A percentile compares a stretch with the other conserved stretches of the same genome.
Conservation (phyloP, 2,888 invertebrate genomes). For the Lamellibrachia columna region DNA sequence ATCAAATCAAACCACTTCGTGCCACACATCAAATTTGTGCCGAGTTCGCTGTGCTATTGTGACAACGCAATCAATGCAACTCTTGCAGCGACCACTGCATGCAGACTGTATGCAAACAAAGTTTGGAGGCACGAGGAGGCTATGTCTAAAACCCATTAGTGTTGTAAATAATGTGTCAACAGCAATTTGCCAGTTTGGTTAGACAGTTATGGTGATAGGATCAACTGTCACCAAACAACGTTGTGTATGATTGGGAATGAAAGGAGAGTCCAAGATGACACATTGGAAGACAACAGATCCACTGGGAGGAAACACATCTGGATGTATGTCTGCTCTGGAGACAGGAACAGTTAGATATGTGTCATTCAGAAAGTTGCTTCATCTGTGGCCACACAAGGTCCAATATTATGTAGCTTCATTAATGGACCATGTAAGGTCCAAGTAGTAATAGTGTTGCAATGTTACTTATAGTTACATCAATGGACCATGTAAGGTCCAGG, state of each 20-base stretch:
- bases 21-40: neutral
- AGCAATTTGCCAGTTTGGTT: conserved; percentile 16
- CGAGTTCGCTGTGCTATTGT: neutral
- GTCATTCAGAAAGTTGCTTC: too few species aligned
- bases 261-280: neutral
- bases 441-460: too few species aligned
- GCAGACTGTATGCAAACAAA: neutral
- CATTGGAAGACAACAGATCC: neutral
- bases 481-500: too few species aligned
- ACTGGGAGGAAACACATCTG: too few species aligned
- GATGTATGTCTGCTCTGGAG: too few species aligned
- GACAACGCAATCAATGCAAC: neutral
- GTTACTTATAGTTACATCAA: too few species aligned
- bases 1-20: conserved; percentile 5
- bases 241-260: neutral
- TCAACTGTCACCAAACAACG: neutral
- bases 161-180: conserved; percentile 11
- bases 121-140: neutral
- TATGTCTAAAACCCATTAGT: conserved; percentile 1
- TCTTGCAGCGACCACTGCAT: neutral
- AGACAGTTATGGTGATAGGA: neutral
- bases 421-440: too few species aligned
- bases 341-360: too few species aligned
- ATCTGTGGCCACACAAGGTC: too few species aligned
- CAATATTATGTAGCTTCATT: too few species aligned